A percentile compares a stretch with the other conserved stretches of the same genome.
Conservation (phyloP, 1,140 invertebrate species). For the Drosophila pectinifera region DNA sequence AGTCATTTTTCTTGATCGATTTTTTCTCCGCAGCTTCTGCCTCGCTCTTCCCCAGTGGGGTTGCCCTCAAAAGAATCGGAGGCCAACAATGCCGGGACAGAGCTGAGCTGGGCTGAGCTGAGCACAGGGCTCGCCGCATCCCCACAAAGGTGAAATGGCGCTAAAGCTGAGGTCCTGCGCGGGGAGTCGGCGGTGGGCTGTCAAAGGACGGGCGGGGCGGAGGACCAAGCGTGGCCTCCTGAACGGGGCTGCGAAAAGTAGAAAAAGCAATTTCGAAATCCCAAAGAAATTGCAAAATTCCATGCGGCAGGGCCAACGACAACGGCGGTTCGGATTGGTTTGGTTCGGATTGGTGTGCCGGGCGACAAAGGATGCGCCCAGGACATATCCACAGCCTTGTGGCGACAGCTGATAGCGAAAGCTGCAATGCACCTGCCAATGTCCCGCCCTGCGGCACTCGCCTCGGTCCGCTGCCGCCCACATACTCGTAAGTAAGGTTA, state of each 20-base stretch:
- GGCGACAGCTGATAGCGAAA: slow-evolving; percentile 59
- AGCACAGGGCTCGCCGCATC: slow-evolving; percentile 46
- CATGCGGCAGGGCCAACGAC: slow-evolving; percentile 65
- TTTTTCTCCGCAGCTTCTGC: slow-evolving; percentile 50
- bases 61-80: slow-evolving; percentile 75
- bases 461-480: slow-evolving; percentile 35
- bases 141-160: slow-evolving; percentile 65
- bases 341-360: slow-evolving; percentile 17
- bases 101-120: slow-evolving; percentile 6
- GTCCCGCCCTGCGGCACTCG: neutral
- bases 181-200: slow-evolving; percentile 20
- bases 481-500: slow-evolving; percentile 63
- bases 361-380: slow-evolving; percentile 51
- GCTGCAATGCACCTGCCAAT: slow-evolving; percentile 49
- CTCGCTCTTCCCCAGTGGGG: slow-evolving; percentile 11
- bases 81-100: slow-evolving; percentile 66
- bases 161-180: slow-evolving; percentile 34
- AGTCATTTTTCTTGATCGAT: slow-evolving; percentile 84
- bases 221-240: slow-evolving; percentile 51
- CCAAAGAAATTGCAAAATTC: slow-evolving; percentile 84
- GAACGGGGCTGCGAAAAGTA: slow-evolving; percentile 65
- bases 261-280: slow-evolving; percentile 83
- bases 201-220: neutral
- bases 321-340: slow-evolving; percentile 31
- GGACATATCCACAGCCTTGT: slow-evolving; percentile 45